Evolutionary conservation across 2,113 vertebrate species (phyloP), one percentile per base, ranked within the genome.

Genomic region (Bubo bubo): DNA sequence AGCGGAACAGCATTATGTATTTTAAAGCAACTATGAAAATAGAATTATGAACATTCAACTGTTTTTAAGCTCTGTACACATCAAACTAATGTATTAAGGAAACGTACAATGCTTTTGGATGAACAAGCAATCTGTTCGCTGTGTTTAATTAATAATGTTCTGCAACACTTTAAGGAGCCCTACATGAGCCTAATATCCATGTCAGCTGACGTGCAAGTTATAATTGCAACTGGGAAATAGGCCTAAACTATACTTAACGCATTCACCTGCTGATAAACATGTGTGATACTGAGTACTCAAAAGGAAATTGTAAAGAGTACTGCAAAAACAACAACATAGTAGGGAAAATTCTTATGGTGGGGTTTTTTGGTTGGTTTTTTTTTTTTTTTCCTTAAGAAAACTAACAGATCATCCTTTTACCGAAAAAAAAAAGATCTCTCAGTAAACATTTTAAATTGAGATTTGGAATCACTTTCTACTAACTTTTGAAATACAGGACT

Each of bases 151-250:
- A 90, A 71, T 34, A 67, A 55, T 13, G 4, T 32, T 50, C 27
- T 41, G 14, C 63, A 88, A 88, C 32, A 67, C 15, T 24, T 8
- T 45, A 77, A 58, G 12, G 47, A 94, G 23, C 9, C 35, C 9
- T 28, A 24, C 13, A 27, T 13, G 32, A 67, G 8, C 4, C 0
- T 12, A 79, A 41, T 12, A 62, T 5, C 35, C n/a, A 56, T 2
- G 2, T 58, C 73, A 90, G 71, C 6, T 55, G 50, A 52, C 8
- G 8, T 23, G 34, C 10, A 70, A 60, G 7, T n/a, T 55, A 30
- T 13, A 84, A 59, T 1, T 74, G 7, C 22, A 81, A 52, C 20
- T 37, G 14, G 30, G 21, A 96, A 91, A 55, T 9, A 3, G 18
- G 39, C 30, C 53, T 53, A 26, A 79, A 56, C 28, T 43, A 84